Evolutionary conservation across 2,797 vertebrate species (phyloP), one percentile per base, ranked within the genome.

Genomic region (Apogon talboti): DNA sequence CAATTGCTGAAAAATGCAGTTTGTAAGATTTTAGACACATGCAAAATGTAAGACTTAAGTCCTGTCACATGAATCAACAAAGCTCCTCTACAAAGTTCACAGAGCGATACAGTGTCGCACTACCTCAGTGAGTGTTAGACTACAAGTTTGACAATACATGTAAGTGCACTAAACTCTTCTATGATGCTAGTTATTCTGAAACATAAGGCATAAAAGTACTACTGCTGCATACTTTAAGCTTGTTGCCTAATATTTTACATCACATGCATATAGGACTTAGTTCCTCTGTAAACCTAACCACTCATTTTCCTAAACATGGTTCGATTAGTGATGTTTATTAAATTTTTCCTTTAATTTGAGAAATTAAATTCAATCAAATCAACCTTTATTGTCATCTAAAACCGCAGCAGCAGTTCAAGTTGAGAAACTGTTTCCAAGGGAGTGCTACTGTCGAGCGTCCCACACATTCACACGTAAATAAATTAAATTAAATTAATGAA

Each of bases 1-100:
- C 37, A 78, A 53, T 62, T 46, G 24, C 28, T 46, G 43, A 57
- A 66, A 66, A 83, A 78, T 73, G 81, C 79, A 87, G 83, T 83
- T 87, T 84, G 78, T 83, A 81, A 87, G 87, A 79, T 70, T 86
- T 83, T 54, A 80, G 79, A 74, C 45, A 65, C 70, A 53, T 37
- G 30, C 56, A 28, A 40, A 48, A 50, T 46, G 45, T 42, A 71
- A 16, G 44, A 66, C n/a, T 13, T 35, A 42, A 66, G 71, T 43
- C 43, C 54, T 50, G 56, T 69, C 58, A 78, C 49, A 66, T 57
- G 69, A 63, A 80, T 71, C 66, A 79, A 73, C 37, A 72, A 74
- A 77, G 41, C 15, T 53, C 49, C 40, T 58, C 43, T 15, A 21
- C 59, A 18, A 66, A 41, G 46, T 43, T 59, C 11, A 60, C 30